Conservation (phyloP, 2,113 vertebrate genomes). For the human (Homo sapiens) region DNA sequence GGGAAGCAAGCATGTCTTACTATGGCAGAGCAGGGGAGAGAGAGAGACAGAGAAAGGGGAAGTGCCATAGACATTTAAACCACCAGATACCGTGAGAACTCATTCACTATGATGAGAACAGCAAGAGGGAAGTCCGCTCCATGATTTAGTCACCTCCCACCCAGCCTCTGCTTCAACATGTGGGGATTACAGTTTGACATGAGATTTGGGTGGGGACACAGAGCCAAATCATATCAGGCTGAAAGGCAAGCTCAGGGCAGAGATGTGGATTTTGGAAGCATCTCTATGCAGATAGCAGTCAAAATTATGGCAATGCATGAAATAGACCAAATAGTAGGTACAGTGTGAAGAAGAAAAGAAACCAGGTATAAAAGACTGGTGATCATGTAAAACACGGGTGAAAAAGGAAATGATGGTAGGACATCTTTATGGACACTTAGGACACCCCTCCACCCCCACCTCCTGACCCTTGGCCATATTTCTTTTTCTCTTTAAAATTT, state of each 20-base stretch:
- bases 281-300: background rate
- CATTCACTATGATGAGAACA: too few species aligned
- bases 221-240: too few species aligned
- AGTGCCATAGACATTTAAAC: too few species aligned
- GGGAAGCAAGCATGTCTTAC: too few species aligned
- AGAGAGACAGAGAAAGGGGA: too few species aligned
- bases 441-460: rapidly evolving
- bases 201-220: too few species aligned
- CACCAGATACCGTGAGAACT: too few species aligned
- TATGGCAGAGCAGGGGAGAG: too few species aligned
- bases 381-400: background rate
- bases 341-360: background rate
- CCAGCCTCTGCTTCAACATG: too few species aligned
- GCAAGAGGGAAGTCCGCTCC: too few species aligned
- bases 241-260: background rate
- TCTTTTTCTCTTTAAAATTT: background rate
- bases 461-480: background rate
- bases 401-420: background rate
- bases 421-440: background rate
- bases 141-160: too few species aligned
- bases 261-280: background rate
- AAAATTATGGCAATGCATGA: background rate
- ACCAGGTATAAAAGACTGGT: background rate
- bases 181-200: too few species aligned
- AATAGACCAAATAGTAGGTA: background rate